Evolutionary conservation across 2,113 vertebrate genomes (phyloP), one percentile per base, ranked within the genome.

Genomic region (Sorex fumeus): DNA sequence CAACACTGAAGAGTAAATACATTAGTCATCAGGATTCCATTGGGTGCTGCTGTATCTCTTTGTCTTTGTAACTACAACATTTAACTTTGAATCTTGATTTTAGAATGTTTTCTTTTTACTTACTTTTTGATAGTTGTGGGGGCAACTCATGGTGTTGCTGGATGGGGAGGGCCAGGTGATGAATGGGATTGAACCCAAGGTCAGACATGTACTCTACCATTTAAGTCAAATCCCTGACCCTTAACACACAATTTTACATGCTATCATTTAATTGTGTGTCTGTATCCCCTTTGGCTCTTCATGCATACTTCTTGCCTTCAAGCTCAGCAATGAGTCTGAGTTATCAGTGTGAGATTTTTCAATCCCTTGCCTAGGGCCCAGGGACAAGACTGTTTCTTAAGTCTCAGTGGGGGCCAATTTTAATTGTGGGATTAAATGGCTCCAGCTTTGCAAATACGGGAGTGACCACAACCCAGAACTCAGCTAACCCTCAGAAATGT

Each of bases 381-480:
- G 34, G 28, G 53, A 79, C 11, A 30, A 93, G 53, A 66, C 60
- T 34, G 5, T 60, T 47, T 83, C 83, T 47, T 13, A 70, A 40
- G 1, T n/a, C 72, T 50, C 84, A 78, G 12, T 43, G 78, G n/a
- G 47, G 60, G 4, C n/a, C 19, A 50, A 25, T 13, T 7, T 40
- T 83, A 47, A 28, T 57, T 27, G 9, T 76, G 67, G 27, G 6
- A 74, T 87, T 81, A 95, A 93, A 79, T 70, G 40, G 3, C 36
- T 80, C 53, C 34, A 82, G 10, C 8, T 90, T 53, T 91, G 88
- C 91, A 57, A 88, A 86, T 67, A 74, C 10, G 2, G 10, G 23
- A 0, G 12, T 87, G 4, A 23, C 40, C 69, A 88, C 50, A 87
- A 27, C 16, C 60, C 47, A 78, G 25, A 75, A 69, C 36, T 1